Evolutionary conservation across 1,140 invertebrate genomes (phyloP).

Genomic region (Pogonus chalceus): DNA sequence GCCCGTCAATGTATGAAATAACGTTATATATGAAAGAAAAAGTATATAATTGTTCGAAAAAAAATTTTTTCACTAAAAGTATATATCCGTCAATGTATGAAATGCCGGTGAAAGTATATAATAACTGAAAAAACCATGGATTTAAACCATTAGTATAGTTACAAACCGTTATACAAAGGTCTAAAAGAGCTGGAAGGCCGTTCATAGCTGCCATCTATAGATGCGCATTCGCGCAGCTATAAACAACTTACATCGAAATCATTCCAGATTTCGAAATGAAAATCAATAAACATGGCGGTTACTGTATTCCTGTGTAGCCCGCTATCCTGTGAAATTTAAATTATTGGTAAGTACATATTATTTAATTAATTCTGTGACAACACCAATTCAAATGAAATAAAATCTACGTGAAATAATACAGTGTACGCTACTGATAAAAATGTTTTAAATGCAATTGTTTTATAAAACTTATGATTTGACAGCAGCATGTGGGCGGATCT

Average conservation of each 20-base stretch:
- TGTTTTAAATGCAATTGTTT: background rate
- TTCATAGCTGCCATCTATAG: background rate
- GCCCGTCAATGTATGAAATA: too few relatives aligned
- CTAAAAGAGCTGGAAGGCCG: too few relatives aligned
- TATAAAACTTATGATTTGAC: background rate
- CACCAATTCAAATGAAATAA: constrained; percentile 8
- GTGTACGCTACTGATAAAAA: too few relatives aligned
- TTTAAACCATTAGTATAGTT: too few relatives aligned
- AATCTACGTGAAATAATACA: constrained; percentile 3
- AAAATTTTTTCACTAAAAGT: too few relatives aligned
- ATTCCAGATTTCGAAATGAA: constrained; percentile 6
- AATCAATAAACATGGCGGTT: constrained; percentile 16
- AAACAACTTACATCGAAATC: background rate
- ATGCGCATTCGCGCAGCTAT: background rate
- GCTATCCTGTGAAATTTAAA: constrained; percentile 11
- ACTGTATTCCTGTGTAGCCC: constrained; percentile 10
- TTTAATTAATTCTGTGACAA: background rate
- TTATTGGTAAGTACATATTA: constrained; percentile 7
- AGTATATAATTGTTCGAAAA: too few relatives aligned
- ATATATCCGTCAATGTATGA: too few relatives aligned
- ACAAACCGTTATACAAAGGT: too few relatives aligned
- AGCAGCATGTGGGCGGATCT: constrained; percentile 17
- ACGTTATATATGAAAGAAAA: too few relatives aligned
- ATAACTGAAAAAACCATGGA: too few relatives aligned
- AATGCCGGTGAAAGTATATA: too few relatives aligned